Conservation (phyloP, 2,888 invertebrate species). For the Trachelus stipa region DNA sequence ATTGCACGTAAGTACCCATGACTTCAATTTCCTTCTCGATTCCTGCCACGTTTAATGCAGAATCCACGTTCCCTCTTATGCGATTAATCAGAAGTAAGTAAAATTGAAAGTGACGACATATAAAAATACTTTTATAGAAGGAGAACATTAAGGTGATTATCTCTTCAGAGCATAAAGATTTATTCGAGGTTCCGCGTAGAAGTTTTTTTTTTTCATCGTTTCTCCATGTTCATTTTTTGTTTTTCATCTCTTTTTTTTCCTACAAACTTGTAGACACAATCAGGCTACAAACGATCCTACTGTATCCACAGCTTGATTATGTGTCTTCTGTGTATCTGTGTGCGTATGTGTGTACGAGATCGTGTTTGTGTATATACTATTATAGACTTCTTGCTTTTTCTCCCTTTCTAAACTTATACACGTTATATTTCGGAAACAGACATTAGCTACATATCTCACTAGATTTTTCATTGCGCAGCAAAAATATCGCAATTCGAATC, state of each 20-base stretch:
- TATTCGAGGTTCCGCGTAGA: constrained; percentile 3
- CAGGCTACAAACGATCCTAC: background rate
- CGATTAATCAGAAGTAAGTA: constrained; percentile 24
- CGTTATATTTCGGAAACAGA: constrained; percentile 25
- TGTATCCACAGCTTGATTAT: background rate
- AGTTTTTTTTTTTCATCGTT: constrained; percentile 17
- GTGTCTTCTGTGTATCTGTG: background rate
- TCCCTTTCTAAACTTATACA: constrained; percentile 14
- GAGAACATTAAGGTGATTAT: constrained; percentile 28
- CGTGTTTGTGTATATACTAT: background rate
- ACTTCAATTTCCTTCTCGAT: constrained; percentile 9
- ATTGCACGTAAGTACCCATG: constrained; percentile 23
- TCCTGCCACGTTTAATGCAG: constrained; percentile 9
- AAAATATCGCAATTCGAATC: constrained; percentile 35
- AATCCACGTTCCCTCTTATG: constrained; percentile 15
- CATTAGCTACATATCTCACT: constrained; percentile 25
- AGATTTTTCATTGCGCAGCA: constrained; percentile 40
- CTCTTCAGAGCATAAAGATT: constrained; percentile 38
- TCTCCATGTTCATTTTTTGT: constrained; percentile 8
- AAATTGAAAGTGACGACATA: constrained; percentile 33
- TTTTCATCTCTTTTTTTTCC: constrained; percentile 6
- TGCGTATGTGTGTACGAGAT: background rate
- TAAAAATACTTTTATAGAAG: constrained; percentile 38
- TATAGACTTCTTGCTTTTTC: background rate
- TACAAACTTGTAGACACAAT: constrained; percentile 12